phyloP scores from a whole-genome alignment of 2,888 invertebrate genomes.

The Melanostoma mellinum region DNA sequence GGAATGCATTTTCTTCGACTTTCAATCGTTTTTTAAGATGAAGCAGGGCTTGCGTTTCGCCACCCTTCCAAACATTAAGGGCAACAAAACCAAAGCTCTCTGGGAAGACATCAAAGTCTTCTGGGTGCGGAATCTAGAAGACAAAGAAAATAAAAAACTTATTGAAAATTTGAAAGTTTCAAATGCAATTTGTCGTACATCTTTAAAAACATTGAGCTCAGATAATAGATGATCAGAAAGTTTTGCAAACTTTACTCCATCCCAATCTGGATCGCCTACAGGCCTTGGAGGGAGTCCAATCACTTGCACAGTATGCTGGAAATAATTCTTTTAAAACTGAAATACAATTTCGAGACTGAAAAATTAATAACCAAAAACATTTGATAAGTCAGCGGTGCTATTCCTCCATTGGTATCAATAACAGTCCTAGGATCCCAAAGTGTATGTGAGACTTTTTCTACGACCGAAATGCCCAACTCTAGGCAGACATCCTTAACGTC shows the following conservation, averaged over 20 bases:
- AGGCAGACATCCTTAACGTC: slow-evolving; percentile 84
- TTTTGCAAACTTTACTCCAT: slow-evolving; percentile 82
- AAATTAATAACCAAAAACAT: slow-evolving; percentile 85
- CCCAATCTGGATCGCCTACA: slow-evolving; percentile 82
- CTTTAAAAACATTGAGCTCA: slow-evolving; percentile 83
- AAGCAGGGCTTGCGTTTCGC: slow-evolving; percentile 85
- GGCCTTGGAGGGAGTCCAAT: slow-evolving; percentile 86
- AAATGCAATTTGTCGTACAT: slow-evolving; percentile 77
- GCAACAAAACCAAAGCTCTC: slow-evolving; percentile 80
- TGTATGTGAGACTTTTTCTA: slow-evolving; percentile 87
- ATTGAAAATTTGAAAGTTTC: background rate
- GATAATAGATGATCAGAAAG: slow-evolving; percentile 82
- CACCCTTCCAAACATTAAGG: slow-evolving; percentile 85
- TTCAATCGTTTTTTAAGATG: slow-evolving; percentile 84
- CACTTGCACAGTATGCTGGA: slow-evolving; percentile 85
- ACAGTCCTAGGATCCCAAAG: slow-evolving; percentile 87
- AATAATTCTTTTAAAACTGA: background rate
- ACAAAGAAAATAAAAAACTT: slow-evolving; percentile 9
- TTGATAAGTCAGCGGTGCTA: slow-evolving; percentile 88
- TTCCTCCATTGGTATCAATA: slow-evolving; percentile 87
- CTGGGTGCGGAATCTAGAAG: slow-evolving; percentile 83
- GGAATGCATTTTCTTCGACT: slow-evolving; percentile 83
- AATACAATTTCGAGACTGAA: background rate
- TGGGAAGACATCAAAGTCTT: slow-evolving; percentile 83
- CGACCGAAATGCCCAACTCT: slow-evolving; percentile 83